These are phyloP conservation scores for Protomyctophum bolini DNA, from an alignment of 2,113 vertebrate genomes.

Conservation along the genomic window DNA sequence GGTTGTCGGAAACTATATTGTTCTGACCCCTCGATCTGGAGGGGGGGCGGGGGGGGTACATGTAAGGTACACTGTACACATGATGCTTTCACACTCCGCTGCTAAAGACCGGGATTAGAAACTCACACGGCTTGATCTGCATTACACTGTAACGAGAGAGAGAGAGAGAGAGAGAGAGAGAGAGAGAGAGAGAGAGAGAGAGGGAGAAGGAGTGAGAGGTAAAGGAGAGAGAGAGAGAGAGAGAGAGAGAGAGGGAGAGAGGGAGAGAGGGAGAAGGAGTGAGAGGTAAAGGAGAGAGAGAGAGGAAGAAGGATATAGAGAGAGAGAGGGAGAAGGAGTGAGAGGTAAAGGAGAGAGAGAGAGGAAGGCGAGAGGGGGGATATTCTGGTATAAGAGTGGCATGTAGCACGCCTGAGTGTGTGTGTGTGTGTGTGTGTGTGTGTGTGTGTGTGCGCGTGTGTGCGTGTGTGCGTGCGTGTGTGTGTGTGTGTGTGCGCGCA, in stretches of 20 bases:
- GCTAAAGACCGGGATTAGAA: slow-evolving; percentile 1
- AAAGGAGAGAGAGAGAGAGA: background rate
- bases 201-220: background rate
- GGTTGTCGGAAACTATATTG: too few relatives aligned
- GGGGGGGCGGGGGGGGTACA: too few relatives aligned
- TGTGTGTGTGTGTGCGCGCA: slow-evolving; percentile 1
- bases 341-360: too few relatives aligned
- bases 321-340: too few relatives aligned
- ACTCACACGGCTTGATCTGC: background rate
- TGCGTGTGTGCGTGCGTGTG: background rate
- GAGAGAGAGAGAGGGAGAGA: background rate
- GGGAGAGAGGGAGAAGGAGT: background rate
- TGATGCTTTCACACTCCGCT: background rate
- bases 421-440: slow-evolving; percentile 5
- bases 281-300: background rate
- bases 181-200: background rate
- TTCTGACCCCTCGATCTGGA: too few relatives aligned
- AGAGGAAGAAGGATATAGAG: background rate
- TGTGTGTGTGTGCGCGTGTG: background rate
- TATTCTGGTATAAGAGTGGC: too few relatives aligned
- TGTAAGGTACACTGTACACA: too few relatives aligned
- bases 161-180: slow-evolving; percentile 2
- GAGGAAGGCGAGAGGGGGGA: too few relatives aligned
- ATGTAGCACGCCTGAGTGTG: background rate
- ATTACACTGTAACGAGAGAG: background rate